These are phyloP conservation scores for Nomada ruficornis DNA, from an alignment of 2,888 invertebrate genomes.

Conservation along the genomic window DNA sequence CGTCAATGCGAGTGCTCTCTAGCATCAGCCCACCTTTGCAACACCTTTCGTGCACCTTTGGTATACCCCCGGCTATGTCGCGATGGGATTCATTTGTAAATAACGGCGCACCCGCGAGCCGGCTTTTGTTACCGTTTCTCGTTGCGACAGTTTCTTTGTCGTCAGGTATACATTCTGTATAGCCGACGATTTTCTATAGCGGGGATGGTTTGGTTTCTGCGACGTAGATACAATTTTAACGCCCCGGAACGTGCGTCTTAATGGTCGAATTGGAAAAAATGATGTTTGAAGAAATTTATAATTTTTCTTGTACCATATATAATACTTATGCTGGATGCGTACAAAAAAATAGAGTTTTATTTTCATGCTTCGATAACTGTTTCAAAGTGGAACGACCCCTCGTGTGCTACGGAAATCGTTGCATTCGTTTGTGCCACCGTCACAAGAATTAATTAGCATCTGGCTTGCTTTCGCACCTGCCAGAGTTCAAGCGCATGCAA, in stretches of 20 bases:
- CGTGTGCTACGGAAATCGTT: constrained; percentile 23
- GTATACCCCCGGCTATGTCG: constrained; percentile 11
- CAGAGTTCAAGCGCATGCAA: not conserved
- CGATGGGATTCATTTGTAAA: constrained; percentile 30
- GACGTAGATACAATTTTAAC: not conserved
- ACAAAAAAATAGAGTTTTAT: not conserved
- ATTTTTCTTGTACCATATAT: not conserved
- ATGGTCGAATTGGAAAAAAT: too few species aligned
- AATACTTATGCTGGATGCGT: not conserved
- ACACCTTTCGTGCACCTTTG: constrained; percentile 46
- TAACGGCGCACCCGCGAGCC: constrained; percentile 1
- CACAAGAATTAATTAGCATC: constrained; percentile 52
- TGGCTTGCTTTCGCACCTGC: constrained; percentile 30
- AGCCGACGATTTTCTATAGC: not conserved
- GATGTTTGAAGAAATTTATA: not conserved
- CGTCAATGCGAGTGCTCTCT: constrained; percentile 70
- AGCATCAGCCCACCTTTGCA: constrained; percentile 50
- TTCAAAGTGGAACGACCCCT: constrained; percentile 20
- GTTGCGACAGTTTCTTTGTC: not conserved
- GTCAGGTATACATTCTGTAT: not conserved
- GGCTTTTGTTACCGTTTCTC: not conserved
- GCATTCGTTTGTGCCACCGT: constrained; percentile 26
- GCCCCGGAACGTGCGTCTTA: too few species aligned
- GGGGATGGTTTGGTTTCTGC: not conserved
- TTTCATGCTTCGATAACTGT: not conserved